These are phyloP conservation scores for Anagrus nilaparvatae DNA, from an alignment of 1,140 invertebrate species.

Conservation along the genomic window DNA sequence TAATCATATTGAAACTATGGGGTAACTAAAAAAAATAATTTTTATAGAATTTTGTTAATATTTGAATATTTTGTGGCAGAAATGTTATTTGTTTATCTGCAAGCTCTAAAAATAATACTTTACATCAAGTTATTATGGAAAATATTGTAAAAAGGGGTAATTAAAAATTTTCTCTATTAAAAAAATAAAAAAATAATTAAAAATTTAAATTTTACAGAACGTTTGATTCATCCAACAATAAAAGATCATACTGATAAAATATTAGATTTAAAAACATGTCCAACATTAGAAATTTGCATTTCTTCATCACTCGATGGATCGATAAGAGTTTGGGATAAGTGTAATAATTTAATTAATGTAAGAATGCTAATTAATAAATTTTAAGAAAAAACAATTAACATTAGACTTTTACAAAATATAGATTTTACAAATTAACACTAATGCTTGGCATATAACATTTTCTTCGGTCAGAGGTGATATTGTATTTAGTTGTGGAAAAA, in stretches of 20 bases:
- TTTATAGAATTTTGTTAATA: constrained; percentile 4
- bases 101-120: constrained; percentile 8
- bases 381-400: constrained; percentile 3
- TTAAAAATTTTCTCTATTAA: not conserved
- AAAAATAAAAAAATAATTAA: constrained; percentile 6
- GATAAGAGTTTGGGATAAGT: constrained; percentile 21
- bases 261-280: constrained; percentile 14
- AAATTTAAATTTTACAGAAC: constrained; percentile 11
- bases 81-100: constrained; percentile 17
- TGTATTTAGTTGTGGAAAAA: constrained; percentile 19
- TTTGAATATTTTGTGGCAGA: constrained; percentile 7
- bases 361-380: not conserved
- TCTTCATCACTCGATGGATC: constrained; percentile 22
- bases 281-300: constrained; percentile 20
- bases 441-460: constrained; percentile 13
- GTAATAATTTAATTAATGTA: constrained; percentile 22
- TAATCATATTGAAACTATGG: constrained; percentile 12
- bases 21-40: constrained; percentile 13
- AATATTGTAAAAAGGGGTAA: constrained; percentile 18
- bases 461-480: constrained; percentile 21
- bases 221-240: constrained; percentile 17
- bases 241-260: constrained; percentile 19
- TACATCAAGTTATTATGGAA: constrained; percentile 22
- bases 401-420: constrained; percentile 4
- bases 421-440: constrained; percentile 22